Evolutionary conservation across 2,113 vertebrate species (phyloP), one percentile per base, ranked within the genome.

Genomic region (Hymenochirus boettgeri): DNA sequence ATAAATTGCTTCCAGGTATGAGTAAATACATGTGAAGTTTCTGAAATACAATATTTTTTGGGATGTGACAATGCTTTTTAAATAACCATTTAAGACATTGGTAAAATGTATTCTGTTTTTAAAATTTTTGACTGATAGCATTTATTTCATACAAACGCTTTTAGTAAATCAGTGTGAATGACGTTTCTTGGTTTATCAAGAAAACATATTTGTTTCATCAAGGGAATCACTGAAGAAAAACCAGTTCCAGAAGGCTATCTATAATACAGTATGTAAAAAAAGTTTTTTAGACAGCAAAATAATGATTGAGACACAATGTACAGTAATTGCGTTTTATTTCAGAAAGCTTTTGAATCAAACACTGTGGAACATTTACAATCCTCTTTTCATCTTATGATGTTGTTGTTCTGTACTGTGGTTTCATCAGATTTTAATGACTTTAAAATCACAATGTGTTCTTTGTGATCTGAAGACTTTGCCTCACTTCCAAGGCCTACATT

Each of bases 401-500:
- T 61, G 57, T 61, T 65, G 26, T 66, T 66, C 55, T 51, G 11
- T 50, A n/a, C 29, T 51, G 15, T 58, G 46, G 52, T 51, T 58
- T 66, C 63, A 66, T 57, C 45, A 58, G 25, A 66, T 57, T 33
- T 29, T 66, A 66, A 66, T 66, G 55, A 58, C 55, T 66, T 58
- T 66, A 66, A 66, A 56, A 66, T 51, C 55, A 66, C 55, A 58
- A 66, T 51, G 55, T 66, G 57, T 58, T 58, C 63, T 66, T 48
- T 66, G 45, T 57, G 55, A 66, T 66, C 45, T 50, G 22, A 57
- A 51, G 63, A 37, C 19, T 39, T n/a, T 11, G 37, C 35, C 5
- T 29, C 26, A 39, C 13, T 64, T 64, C 35, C 45, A 45, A 65
- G 19, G 26, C 37, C 13, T 24, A 19, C 37, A 31, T 23, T 56